Percentiles rank a stretch among this genome's conserved stretches.
phyloP scores from a whole-genome alignment of 2,888 invertebrate genomes.

The Tetranychus truncatus region DNA sequence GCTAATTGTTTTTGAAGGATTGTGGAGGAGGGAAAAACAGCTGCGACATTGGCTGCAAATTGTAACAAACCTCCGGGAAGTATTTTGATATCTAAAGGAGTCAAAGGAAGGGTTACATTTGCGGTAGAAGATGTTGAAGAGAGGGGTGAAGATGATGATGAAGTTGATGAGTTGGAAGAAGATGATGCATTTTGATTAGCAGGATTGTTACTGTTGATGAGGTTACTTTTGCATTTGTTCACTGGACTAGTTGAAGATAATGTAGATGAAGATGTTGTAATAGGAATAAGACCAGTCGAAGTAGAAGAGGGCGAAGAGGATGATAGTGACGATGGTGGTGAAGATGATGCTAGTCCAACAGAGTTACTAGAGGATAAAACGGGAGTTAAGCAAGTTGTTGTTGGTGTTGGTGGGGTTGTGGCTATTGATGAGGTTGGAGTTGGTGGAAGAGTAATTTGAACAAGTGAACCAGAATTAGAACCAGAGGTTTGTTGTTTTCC shows the following conservation, averaged over 20 bases:
- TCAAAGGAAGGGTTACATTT: background rate
- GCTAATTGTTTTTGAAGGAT: conserved; percentile 19
- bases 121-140: background rate
- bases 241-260: background rate
- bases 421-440: background rate
- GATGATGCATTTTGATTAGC: background rate
- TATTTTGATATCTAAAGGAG: conserved; percentile 17
- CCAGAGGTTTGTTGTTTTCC: background rate
- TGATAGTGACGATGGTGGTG: background rate
- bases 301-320: background rate
- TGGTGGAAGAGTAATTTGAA: background rate
- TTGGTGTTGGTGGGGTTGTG: background rate
- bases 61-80: conserved; percentile 18
- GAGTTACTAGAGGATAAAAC: background rate
- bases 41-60: conserved; percentile 19
- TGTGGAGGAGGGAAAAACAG: conserved; percentile 16
- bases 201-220: background rate
- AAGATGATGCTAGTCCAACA: background rate
- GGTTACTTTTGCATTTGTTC: background rate
- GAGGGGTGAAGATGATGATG: too few species aligned
- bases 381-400: background rate
- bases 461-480: conserved; percentile 3
- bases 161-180: background rate
- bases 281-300: background rate
- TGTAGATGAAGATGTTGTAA: background rate